Conservation (phyloP, 2,797 vertebrate genomes). For the Trachops cirrhosus region DNA sequence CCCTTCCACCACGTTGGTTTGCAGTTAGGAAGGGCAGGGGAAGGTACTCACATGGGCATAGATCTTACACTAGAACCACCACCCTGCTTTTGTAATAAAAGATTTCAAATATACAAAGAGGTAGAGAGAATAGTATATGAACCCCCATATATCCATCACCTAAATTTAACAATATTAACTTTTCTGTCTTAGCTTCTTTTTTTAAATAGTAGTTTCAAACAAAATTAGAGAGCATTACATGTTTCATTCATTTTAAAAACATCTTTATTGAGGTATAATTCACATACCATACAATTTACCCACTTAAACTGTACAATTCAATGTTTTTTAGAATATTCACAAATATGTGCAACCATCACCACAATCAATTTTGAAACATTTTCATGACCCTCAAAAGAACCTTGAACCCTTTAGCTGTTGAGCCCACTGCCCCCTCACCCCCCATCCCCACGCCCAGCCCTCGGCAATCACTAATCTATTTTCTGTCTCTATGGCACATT, state of each 20-base stretch:
- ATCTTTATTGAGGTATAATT: neutral
- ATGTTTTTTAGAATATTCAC: neutral
- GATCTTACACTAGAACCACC: neutral
- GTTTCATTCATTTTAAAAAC: neutral
- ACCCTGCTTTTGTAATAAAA: neutral
- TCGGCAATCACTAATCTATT: neutral
- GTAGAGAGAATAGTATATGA: neutral
- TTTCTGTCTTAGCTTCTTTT: neutral
- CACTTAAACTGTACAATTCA: neutral
- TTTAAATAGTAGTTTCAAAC: neutral
- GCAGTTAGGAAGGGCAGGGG: neutral
- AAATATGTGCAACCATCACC: neutral
- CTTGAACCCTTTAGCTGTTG: neutral
- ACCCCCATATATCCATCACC: neutral
- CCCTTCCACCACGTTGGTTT: neutral
- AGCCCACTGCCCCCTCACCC: neutral
- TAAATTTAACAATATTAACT: neutral
- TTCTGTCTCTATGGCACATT: neutral
- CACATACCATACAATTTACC: neutral
- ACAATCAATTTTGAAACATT: constrained; percentile 1
- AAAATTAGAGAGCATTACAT: neutral
- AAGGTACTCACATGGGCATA: neutral
- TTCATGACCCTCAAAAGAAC: neutral
- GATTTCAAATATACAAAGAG: neutral
- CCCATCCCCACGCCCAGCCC: neutral